Evolutionary conservation across 1,140 invertebrate genomes (phyloP), one percentile per base, ranked within the genome.

Genomic region (Cydia strobilella): DNA sequence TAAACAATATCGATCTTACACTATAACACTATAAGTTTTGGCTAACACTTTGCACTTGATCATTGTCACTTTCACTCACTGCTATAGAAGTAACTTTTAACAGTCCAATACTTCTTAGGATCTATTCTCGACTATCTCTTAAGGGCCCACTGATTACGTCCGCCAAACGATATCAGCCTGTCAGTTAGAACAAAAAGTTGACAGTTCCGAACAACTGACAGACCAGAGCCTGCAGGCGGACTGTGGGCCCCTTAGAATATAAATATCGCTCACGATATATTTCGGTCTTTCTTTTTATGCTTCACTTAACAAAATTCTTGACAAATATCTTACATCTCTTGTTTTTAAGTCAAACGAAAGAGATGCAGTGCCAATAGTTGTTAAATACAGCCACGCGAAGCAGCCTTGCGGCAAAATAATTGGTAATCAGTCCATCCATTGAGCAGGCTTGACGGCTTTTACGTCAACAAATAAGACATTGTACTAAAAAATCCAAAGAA

Each of bases 41-140:
- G 65, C 65, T 69, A 69, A 69, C 65, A 69, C 65, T 69, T 69
- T 69, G 65, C 65, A 69, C 65, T 69, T 69, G 27, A 69, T 69
- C 31, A 69, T 42, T 42, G 65, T 69, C 65, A 69, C 65, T 69
- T 69, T 48, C 31, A 42, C 72, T 73, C 13, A 25, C 72, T 51
- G 18, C 12, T 23, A 59, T 59, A 59, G 35, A 39, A 39, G 35
- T 39, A 39, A 39, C 7, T 9, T 39, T 0, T 15, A 54, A 54
- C 5, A 59, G 54, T 59, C 20, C 20, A 23, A 9, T 59, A 59
- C 54, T 59, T 59, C 42, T 45, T 23, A 10, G 54, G 20, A 59
- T 59, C 20, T 20, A 59, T 59, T 59, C 18, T n/a, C 15, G 7
- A 12, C 9, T 23, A 1, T 59, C n/a, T 20, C 7, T 23, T n/a